A percentile compares a stretch with the other conserved stretches of the same genome.
phyloP scores from a whole-genome alignment of 2,888 invertebrate genomes.

The Acholoe squamosa region DNA sequence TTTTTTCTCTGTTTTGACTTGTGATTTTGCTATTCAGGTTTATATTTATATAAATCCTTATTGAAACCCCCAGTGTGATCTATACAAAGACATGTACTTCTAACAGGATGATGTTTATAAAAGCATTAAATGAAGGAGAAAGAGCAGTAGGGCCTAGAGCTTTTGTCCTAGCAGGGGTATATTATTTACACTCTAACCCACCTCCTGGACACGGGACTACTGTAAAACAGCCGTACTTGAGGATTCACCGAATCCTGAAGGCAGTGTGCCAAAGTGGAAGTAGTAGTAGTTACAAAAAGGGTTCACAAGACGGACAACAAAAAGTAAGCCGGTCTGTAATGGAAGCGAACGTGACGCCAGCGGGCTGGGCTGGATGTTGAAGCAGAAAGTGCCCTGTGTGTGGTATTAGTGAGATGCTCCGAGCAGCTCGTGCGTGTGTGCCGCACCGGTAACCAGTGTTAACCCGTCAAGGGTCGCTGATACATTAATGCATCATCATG shows the following conservation, averaged over 20 bases:
- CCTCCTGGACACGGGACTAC: neutral
- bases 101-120: too few species aligned
- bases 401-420: too few species aligned
- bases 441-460: too few species aligned
- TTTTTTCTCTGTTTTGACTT: too few species aligned
- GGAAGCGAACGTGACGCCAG: slow-evolving; percentile 36
- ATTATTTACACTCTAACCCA: neutral
- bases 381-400: neutral
- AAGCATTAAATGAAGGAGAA: too few species aligned
- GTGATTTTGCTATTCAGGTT: too few species aligned
- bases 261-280: slow-evolving; percentile 24
- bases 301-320: neutral
- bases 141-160: neutral
- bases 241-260: neutral
- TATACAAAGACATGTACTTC: too few species aligned
- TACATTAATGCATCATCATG: neutral
- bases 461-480: too few species aligned
- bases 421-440: too few species aligned
- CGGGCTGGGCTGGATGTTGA: neutral
- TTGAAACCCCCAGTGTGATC: too few species aligned
- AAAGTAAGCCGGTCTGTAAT: slow-evolving; percentile 24
- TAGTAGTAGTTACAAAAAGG: neutral
- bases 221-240: neutral
- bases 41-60: too few species aligned
- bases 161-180: neutral